phyloP scores from a whole-genome alignment of 2,888 invertebrate species.

The Habrosyne pyritoides region DNA sequence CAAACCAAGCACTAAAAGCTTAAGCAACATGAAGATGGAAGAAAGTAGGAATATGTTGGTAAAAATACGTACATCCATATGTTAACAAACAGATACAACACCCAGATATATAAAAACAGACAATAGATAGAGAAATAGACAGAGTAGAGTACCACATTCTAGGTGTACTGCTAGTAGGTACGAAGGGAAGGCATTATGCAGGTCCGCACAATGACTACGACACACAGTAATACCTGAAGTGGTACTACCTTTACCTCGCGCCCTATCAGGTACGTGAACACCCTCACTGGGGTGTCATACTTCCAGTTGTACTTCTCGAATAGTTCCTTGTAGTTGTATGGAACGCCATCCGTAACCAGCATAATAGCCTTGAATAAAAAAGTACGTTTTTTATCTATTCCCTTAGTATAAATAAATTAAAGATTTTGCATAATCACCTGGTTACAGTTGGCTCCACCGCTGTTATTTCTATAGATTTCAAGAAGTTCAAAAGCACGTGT shows the following conservation, averaged over 20 bases:
- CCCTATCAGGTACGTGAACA: constrained; percentile 99
- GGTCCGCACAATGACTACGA: constrained; percentile 82
- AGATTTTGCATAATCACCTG: constrained; percentile 51
- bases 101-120: constrained; percentile 15
- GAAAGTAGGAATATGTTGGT: constrained; percentile 23
- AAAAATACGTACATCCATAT: constrained; percentile 14
- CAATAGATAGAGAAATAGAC: constrained; percentile 32
- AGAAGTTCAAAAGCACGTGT: constrained; percentile 95
- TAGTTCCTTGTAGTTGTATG: constrained; percentile 95
- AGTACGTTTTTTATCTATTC: neutral
- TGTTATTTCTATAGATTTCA: constrained; percentile 84
- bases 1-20: constrained; percentile 52
- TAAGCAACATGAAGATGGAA: constrained; percentile 61
- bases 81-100: constrained; percentile 13
- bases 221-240: constrained; percentile 83
- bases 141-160: constrained; percentile 77
- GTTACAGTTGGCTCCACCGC: constrained; percentile 86
- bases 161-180: constrained; percentile 76
- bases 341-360: constrained; percentile 99
- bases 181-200: constrained; percentile 78
- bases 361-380: constrained; percentile 92
- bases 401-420: neutral
- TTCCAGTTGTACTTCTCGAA: constrained; percentile 96
- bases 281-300: constrained; percentile 92
- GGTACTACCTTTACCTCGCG: constrained; percentile 88